Evolutionary conservation across 2,797 vertebrate genomes (phyloP), one percentile per base, ranked within the genome.

Genomic region (Premnoplex brunnescens): DNA sequence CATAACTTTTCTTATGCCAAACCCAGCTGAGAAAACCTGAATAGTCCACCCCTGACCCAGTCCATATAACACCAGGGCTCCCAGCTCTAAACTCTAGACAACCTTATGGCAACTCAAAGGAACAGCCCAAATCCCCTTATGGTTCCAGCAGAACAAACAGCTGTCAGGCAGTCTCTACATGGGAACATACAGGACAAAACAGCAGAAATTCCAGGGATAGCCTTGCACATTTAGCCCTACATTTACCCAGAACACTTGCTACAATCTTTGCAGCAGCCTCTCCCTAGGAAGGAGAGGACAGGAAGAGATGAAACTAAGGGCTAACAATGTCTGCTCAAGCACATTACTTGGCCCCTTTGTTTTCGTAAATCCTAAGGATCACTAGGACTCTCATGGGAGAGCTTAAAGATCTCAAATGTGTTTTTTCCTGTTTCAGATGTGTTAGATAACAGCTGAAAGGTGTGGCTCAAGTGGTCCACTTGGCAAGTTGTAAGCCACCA

Each of bases 381-480:
- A 7, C 62, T 68, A 68, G 12, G 32, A 44, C 88, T 92, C 91
- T 62, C 89, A 30, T 0, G 80, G 91, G 95, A 96, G 55, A 92
- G 41, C 74, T 88, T 89, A 82, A 79, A 68, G 62, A 63, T 44
- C 85, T 88, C 83, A 19, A 77, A 85, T 75, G 60, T 91, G 92
- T 89, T 96, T 96, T 97, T 97, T 96, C 96, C 96, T 96, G 94
- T 92, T 95, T 89, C 71, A 76, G 89, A 95, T 82, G 83, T 76
- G 89, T 82, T 88, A 88, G 89, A 41, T 63, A 95, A 96, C 60
- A 75, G 91, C 5, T 71, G 80, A 91, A 85, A 76, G 74, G 89
- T 90, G 91, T 88, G 89, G 95, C 69, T 93, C 62, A 88, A 95
- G 93, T 79, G 73, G 91, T 88, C 85, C 84, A 87, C 88, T 95